Conservation (phyloP, 2,797 vertebrate genomes). For the Chiroxiphia lanceolata region DNA sequence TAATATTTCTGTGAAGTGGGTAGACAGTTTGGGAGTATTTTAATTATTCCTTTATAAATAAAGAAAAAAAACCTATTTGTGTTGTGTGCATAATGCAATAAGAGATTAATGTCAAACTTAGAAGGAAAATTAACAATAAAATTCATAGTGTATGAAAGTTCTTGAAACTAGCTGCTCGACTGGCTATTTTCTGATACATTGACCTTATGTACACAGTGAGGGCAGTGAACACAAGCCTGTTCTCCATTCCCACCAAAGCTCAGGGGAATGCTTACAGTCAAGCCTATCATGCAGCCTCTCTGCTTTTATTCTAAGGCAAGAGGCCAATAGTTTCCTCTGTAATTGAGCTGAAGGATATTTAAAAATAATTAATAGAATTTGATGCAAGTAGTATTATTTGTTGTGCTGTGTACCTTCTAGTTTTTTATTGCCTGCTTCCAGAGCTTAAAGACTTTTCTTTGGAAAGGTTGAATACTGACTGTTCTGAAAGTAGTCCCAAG, state of each 20-base stretch:
- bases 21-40: neutral
- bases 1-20: neutral
- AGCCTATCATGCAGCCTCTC: neutral
- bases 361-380: constrained; percentile 58
- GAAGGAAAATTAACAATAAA: neutral
- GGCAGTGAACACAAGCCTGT: neutral
- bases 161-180: neutral
- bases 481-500: constrained; percentile 42
- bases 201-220: constrained; percentile 2
- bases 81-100: neutral
- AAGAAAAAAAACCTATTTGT: neutral
- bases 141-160: neutral
- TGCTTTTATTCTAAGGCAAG: constrained; percentile 46
- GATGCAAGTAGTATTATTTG: constrained; percentile 38
- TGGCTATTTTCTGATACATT: constrained; percentile 34
- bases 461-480: constrained; percentile 25
- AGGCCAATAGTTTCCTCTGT: constrained; percentile 29
- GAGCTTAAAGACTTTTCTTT: constrained; percentile 40
- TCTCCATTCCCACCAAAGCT: constrained; percentile 16
- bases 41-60: neutral
- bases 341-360: constrained; percentile 44
- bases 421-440: constrained; percentile 44
- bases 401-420: neutral
- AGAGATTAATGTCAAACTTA: neutral
- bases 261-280: neutral